Evolutionary conservation across 2,113 vertebrate species (phyloP), one percentile per base, ranked within the genome.

Genomic region (Turdus rufiventris): DNA sequence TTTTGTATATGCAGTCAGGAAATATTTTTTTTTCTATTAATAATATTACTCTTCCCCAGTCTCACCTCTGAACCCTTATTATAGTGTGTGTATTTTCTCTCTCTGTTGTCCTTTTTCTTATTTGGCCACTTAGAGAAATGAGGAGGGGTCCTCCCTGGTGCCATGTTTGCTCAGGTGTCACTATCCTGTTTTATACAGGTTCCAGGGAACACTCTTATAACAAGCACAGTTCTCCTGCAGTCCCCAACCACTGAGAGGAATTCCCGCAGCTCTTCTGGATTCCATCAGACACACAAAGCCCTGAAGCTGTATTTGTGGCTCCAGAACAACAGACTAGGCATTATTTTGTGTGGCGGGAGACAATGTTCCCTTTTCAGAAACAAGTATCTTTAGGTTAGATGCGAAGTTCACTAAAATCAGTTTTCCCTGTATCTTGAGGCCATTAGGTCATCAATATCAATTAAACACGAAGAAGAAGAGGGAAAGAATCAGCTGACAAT

Each of bases 1-100:
- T 90, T 88, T 88, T 84, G 31, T 40, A 71, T 34, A 36, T 53
- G 21, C n/a, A 91, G 53, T 21, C 24, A 67, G 82, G 15, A 14
- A 93, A 86, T 74, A 60, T 5, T 38, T 38, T 38, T 38, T 38
- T 38, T 91, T 88, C n/a, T 63, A 42, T 31, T 60, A 21, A 60
- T n/a, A 73, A 58, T 67, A 25, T 48, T 88, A 0, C 24, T 86
- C 58, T 70, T 67, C 7, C 42, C 8, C 14, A 33, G 36, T 66
- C 51, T 83, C 38, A 85, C 21, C 21, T 86, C 47, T 8, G 21
- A 71, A 56, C 6, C 16, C 9, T 54, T 48, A 54, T 56, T 75
- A n/a, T 0, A 2, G 9, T 9, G 4, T 23, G 17, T 7, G 1
- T 0, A 8, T 78, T 54, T 68, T 12, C 18, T 76, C 20, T 77